A percentile compares a stretch with the other conserved stretches of the same genome.
phyloP scores from a whole-genome alignment of 53 echinoderm and acorn worm genomes.

The Henricia sp. region DNA sequence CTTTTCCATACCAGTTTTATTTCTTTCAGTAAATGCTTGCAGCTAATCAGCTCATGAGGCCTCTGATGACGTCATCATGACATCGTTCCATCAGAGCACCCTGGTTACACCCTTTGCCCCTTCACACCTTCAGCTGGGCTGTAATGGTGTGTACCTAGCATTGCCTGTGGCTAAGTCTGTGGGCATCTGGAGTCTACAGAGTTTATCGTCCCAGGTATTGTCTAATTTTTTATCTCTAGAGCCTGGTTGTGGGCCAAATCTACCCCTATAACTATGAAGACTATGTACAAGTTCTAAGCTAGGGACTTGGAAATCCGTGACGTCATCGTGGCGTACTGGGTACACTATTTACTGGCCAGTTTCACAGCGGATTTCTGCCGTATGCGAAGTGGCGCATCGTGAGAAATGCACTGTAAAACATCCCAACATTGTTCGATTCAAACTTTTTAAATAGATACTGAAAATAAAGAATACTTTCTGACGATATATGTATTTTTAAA shows the following conservation, averaged over 20 bases:
- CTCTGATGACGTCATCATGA: neutral
- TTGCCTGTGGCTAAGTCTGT: slow-evolving; percentile 76
- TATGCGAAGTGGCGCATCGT: too few relatives aligned
- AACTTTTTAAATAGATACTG: too few relatives aligned
- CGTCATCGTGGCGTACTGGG: neutral
- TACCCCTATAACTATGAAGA: neutral
- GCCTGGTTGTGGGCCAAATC: neutral
- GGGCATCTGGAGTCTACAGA: slow-evolving; percentile 89
- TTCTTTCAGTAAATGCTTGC: too few relatives aligned
- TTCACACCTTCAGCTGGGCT: slow-evolving; percentile 80
- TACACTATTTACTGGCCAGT: too few relatives aligned
- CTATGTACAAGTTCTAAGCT: neutral
- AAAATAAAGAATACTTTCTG: too few relatives aligned
- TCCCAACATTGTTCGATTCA: too few relatives aligned
- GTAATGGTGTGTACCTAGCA: slow-evolving; percentile 82
- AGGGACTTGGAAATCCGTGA: neutral
- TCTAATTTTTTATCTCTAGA: neutral
- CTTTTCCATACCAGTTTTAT: too few relatives aligned
- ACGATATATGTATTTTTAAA: too few relatives aligned
- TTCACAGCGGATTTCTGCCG: too few relatives aligned
- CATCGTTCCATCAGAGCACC: slow-evolving; percentile 41
- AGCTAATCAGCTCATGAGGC: too few relatives aligned
- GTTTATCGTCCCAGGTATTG: slow-evolving; percentile 75
- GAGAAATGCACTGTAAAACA: too few relatives aligned
- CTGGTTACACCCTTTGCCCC: slow-evolving; percentile 69